Base-by-base conservation (phyloP, 2,113 vertebrate genomes). In the Parotia lawesii region DNA sequence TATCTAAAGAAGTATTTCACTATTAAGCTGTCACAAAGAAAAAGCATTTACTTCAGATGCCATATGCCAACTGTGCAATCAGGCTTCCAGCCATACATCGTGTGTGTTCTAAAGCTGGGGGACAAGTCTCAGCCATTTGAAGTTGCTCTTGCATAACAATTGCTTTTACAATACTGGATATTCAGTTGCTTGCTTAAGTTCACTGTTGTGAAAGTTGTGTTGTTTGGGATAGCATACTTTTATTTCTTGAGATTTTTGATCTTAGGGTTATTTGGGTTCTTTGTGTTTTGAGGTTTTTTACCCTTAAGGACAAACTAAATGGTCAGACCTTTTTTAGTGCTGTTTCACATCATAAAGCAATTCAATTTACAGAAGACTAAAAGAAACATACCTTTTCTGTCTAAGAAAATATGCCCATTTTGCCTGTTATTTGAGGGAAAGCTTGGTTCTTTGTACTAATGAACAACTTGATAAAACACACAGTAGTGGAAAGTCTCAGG, bases 41-140 rank as follows among this genome's bases (percentile, higher is more conserved):
- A 88, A 56, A 74, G 51, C 53, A 70, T 78, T 94, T 90, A 80
- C 51, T 79, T 93, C 64, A n/a, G n/a, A 74, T 92, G 65, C 77
- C 82, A 79, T 85, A 92, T 84, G 85, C 89, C 91, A 90, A 51
- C 45, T 66, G 57, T 89, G 83, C 80, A 87, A 69, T 95, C 90
- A 94, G 76, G 77, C 48, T 95, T 84, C 40, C 66, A 91, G 67
- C 74, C 79, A 54, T 50, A 87, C 18, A 37, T 38, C 1, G 5
- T 19, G 2, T 35, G 31, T 75, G 62, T 76, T 77, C 58, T 82
- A 54, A 91, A 64, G 58, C 8, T 54, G 53, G 4, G 58, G 86
- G 56, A 75, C 51, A 82, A 85, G 45, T 67, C 78, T 81, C 71
- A 95, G 60, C 42, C 38, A 9, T 53, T 94, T 76, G 38, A 48